Evolutionary conservation across 2,888 invertebrate species (phyloP).

Genomic region (Pyrocoelia pectoralis): DNA sequence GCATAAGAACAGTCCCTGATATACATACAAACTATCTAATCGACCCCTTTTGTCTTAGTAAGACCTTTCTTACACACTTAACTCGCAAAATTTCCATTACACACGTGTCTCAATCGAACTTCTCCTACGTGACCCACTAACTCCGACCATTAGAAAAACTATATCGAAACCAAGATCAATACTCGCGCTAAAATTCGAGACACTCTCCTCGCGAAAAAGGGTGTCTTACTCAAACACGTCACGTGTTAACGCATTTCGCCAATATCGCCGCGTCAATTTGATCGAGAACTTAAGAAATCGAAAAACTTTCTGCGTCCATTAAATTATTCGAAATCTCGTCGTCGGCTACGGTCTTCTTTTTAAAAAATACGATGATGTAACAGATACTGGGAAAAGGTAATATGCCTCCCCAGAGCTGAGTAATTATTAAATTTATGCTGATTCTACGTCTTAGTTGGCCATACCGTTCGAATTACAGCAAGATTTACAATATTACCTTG

Average conservation of each 20-base stretch:
- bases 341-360: not conserved
- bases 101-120: conserved; percentile 38
- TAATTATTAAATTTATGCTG: conserved; percentile 65
- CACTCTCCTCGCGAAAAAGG: conserved; percentile 18
- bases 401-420: conserved; percentile 54
- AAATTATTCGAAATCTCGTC: conserved; percentile 5
- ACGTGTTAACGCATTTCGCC: conserved; percentile 49
- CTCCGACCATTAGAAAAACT: conserved; percentile 36
- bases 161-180: conserved; percentile 43
- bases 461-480: conserved; percentile 60
- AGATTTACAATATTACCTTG: conserved; percentile 64
- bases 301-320: conserved; percentile 38
- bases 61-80: conserved; percentile 39
- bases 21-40: conserved; percentile 59
- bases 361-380: conserved; percentile 31
- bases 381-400: conserved; percentile 40
- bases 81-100: conserved; percentile 46
- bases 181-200: conserved; percentile 42
- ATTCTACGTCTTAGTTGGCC: conserved; percentile 62
- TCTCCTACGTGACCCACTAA: conserved; percentile 33
- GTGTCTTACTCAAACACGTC: conserved; percentile 42
- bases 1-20: conserved; percentile 47
- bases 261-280: conserved; percentile 47
- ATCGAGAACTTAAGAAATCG: conserved; percentile 51
- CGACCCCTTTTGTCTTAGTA: conserved; percentile 55